Conservation (phyloP, 2,797 vertebrate species). For the Ctenopoma multispine region DNA sequence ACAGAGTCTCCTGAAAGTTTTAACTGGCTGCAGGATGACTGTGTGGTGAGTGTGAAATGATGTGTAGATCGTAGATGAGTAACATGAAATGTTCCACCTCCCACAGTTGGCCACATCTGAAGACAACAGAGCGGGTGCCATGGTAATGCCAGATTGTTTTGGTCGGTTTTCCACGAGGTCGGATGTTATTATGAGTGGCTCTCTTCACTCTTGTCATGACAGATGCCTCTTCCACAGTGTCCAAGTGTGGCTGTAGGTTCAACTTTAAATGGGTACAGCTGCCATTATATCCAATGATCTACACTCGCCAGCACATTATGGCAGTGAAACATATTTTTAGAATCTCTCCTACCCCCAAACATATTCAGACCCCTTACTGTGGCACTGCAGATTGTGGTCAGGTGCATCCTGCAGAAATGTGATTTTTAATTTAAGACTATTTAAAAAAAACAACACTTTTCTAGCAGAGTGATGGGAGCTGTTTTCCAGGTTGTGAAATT, state of each 20-base stretch:
- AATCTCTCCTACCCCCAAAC: too few relatives aligned
- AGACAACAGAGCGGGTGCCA: conserved; percentile 6
- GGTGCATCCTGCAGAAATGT: too few relatives aligned
- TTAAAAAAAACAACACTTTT: too few relatives aligned
- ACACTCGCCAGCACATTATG: too few relatives aligned
- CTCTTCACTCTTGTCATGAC: conserved; percentile 33
- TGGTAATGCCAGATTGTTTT: conserved; percentile 53
- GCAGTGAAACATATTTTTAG: too few relatives aligned
- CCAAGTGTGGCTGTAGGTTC: too few relatives aligned
- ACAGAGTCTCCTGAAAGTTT: not conserved
- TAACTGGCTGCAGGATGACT: not conserved
- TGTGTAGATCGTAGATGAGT: conserved; percentile 27
- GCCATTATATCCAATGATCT: too few relatives aligned
- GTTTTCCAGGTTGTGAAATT: conserved; percentile 21
- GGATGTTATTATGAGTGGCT: conserved; percentile 16
- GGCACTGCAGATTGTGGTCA: too few relatives aligned
- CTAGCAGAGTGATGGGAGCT: not conserved
- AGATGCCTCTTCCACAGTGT: conserved; percentile 12
- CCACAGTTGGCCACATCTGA: conserved; percentile 54
- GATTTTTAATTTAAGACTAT: too few relatives aligned
- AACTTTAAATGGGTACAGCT: too few relatives aligned
- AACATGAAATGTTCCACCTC: conserved; percentile 50
- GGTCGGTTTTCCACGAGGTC: too few relatives aligned
- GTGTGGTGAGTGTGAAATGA: not conserved
- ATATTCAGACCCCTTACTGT: too few relatives aligned